Percentiles rank a stretch among this genome's conserved stretches.
Conservation (phyloP, 1,140 invertebrate genomes). For the Pseudomyrmex sp. region DNA sequence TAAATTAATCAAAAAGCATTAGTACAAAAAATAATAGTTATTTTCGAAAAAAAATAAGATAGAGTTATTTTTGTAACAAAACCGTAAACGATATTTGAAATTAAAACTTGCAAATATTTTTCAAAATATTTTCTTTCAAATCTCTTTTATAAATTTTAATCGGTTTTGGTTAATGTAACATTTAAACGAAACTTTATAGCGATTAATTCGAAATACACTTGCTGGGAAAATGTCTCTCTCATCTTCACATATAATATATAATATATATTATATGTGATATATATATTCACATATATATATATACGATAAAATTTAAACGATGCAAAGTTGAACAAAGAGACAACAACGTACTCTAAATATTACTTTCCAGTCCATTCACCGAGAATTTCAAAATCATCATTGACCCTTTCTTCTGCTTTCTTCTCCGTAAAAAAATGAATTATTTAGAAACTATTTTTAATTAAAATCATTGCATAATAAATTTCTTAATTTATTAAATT, state of each 20-base stretch:
- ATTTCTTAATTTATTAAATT: background rate
- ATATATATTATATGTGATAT: slow-evolving; percentile 56
- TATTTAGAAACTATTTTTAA: too few relatives aligned
- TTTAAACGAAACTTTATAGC: slow-evolving; percentile 13
- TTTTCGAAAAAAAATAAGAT: too few relatives aligned
- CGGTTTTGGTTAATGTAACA: background rate
- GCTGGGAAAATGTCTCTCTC: slow-evolving; percentile 17
- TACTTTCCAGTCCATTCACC: slow-evolving; percentile 66
- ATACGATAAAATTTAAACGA: slow-evolving; percentile 73
- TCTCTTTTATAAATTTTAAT: slow-evolving; percentile 3
- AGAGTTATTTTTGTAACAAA: too few relatives aligned
- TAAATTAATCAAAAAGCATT: too few relatives aligned
- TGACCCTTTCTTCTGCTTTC: background rate
- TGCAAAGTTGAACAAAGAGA: slow-evolving; percentile 71
- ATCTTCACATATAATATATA: slow-evolving; percentile 38
- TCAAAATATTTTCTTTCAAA: background rate
- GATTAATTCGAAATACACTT: slow-evolving; percentile 22
- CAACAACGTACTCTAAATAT: slow-evolving; percentile 68
- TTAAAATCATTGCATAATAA: background rate
- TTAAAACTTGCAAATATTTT: slow-evolving; percentile 2
- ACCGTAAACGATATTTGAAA: background rate
- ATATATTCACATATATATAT: slow-evolving; percentile 66
- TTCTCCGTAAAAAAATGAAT: too few relatives aligned
- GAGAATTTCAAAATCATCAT: slow-evolving; percentile 18
- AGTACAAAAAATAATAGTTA: too few relatives aligned